phyloP scores from a whole-genome alignment of 2,797 vertebrate species.

The Jordanella pulchra region DNA sequence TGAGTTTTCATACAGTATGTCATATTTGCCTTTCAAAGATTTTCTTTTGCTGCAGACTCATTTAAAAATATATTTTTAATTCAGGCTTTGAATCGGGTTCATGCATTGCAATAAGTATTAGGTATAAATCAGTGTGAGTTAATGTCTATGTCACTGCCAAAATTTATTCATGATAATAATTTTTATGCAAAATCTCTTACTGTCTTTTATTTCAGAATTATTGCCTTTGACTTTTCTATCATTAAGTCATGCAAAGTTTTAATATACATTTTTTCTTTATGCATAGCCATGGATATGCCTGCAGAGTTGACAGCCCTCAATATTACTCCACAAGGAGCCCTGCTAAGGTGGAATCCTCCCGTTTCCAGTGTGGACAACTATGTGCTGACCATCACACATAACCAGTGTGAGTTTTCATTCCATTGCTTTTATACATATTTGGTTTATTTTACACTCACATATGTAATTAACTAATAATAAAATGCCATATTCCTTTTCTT shows the following conservation, averaged over 20 bases:
- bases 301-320: constrained; percentile 87
- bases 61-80: neutral
- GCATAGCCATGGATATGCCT: constrained; percentile 92
- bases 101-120: neutral
- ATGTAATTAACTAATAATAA: neutral
- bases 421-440: neutral
- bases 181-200: neutral
- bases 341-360: constrained; percentile 90
- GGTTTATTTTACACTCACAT: neutral
- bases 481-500: neutral
- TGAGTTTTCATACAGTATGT: constrained; percentile 29
- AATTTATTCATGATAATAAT: neutral
- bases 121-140: neutral
- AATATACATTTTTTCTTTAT: neutral
- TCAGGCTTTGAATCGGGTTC: neutral
- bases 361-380: constrained; percentile 90
- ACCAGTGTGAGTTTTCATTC: constrained; percentile 75
- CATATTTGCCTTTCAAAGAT: constrained; percentile 50
- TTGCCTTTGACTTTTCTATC: neutral
- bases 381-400: constrained; percentile 86
- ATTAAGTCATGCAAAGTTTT: neutral
- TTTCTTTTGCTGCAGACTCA: constrained; percentile 24
- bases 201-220: neutral
- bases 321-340: constrained; percentile 89
- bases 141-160: neutral